These are phyloP conservation scores for Progne subis DNA, from an alignment of 2,113 vertebrate species.

Conservation along the genomic window DNA sequence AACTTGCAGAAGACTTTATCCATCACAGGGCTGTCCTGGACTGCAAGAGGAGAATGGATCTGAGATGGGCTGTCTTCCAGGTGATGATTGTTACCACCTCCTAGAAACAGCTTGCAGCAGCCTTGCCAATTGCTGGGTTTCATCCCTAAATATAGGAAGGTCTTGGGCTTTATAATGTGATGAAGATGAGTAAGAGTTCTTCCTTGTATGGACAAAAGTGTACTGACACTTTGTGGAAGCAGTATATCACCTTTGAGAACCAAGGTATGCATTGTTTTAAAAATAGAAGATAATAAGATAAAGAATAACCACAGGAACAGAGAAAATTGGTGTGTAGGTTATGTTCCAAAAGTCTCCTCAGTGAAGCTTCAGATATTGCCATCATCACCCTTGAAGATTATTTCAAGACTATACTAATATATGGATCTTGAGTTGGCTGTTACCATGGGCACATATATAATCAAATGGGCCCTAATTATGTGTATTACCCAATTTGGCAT, in stretches of 20 bases:
- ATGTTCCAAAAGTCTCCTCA: background rate
- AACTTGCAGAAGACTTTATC: background rate
- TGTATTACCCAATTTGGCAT: slow-evolving; percentile 45
- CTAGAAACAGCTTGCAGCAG: background rate
- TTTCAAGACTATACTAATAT: slow-evolving; percentile 5
- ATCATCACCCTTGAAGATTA: background rate
- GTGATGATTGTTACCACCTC: background rate
- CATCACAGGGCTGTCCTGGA: background rate
- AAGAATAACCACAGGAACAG: background rate
- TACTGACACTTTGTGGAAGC: background rate
- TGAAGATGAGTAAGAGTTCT: background rate
- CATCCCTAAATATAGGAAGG: slow-evolving; percentile 33
- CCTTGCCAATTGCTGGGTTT: slow-evolving; percentile 7
- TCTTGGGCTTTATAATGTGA: background rate
- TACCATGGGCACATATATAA: slow-evolving; percentile 50
- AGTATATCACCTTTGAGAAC: slow-evolving; percentile 8
- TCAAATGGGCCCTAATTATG: slow-evolving; percentile 45
- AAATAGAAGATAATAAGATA: background rate
- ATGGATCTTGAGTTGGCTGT: slow-evolving; percentile 5
- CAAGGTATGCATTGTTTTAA: background rate
- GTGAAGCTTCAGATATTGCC: background rate
- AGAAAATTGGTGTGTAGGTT: background rate
- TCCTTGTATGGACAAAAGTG: slow-evolving; percentile 27
- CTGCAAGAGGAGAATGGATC: background rate
- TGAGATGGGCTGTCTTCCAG: slow-evolving; percentile 29